Percentiles rank a stretch among this genome's conserved stretches.
phyloP scores from a whole-genome alignment of 2,797 vertebrate genomes.

The Falco cherrug region DNA sequence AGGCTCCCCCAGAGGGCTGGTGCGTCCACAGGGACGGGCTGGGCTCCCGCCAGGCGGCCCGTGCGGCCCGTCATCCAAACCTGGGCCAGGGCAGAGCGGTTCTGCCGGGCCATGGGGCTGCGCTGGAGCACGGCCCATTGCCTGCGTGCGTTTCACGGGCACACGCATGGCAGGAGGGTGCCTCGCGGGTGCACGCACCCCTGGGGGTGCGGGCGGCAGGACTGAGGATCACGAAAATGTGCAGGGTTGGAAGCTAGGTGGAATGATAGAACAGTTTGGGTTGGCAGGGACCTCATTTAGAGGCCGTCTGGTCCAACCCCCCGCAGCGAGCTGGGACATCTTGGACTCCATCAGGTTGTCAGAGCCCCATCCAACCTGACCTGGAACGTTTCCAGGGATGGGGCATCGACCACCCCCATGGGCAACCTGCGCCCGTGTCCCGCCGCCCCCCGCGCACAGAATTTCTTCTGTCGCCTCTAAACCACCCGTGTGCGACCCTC shows the following conservation, averaged over 20 bases:
- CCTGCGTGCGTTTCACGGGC: fast-evolving
- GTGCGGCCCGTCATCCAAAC: not conserved
- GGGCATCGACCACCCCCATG: not conserved
- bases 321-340: too few relatives aligned
- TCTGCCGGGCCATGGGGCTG: not conserved
- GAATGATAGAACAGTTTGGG: too few relatives aligned
- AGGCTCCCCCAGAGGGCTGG: too few relatives aligned
- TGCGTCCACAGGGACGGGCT: fast-evolving
- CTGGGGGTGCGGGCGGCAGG: fast-evolving
- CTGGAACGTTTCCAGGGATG: not conserved
- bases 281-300: too few relatives aligned
- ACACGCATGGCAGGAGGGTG: not conserved
- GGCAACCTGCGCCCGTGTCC: not conserved
- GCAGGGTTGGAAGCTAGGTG: too few relatives aligned
- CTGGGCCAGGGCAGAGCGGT: not conserved
- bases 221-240: not conserved
- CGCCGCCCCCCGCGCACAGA: not conserved
- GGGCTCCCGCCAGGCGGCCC: not conserved
- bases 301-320: too few relatives aligned
- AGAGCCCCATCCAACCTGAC: not conserved
- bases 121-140: not conserved
- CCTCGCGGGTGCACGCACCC: not conserved
- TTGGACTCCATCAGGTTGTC: too few relatives aligned
- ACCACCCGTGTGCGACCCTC: not conserved
- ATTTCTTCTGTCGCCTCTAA: too few relatives aligned